Evolutionary conservation across 2,888 invertebrate genomes (phyloP).

Genomic region (Drosophila colorata): DNA sequence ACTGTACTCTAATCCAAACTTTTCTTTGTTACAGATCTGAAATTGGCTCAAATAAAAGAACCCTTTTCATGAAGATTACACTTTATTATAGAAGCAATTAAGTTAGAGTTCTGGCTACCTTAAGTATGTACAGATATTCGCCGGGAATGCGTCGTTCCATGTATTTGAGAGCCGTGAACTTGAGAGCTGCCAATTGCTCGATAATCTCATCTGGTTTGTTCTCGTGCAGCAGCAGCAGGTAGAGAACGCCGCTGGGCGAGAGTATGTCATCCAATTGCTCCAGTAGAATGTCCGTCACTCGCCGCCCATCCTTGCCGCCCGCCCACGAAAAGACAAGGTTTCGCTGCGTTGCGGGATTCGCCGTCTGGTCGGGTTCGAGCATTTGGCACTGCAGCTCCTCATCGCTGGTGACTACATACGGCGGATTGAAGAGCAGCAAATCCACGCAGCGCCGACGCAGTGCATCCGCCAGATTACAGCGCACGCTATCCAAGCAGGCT

Average conservation of each 20-base stretch:
- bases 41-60: not conserved
- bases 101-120: constrained; percentile 86
- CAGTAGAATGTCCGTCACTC: constrained; percentile 92
- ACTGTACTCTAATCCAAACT: not conserved
- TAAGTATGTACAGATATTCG: constrained; percentile 94
- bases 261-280: constrained; percentile 89
- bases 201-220: constrained; percentile 93
- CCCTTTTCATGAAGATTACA: not conserved
- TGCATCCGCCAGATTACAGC: constrained; percentile 88
- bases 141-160: constrained; percentile 92
- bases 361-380: constrained; percentile 1
- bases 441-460: constrained; percentile 89
- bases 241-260: constrained; percentile 92
- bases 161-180: constrained; percentile 88
- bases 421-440: constrained; percentile 97
- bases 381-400: constrained; percentile 87
- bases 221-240: constrained; percentile 94
- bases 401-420: constrained; percentile 96
- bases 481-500: constrained; percentile 88
- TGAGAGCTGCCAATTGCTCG: constrained; percentile 86
- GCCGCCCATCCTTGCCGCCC: constrained; percentile 90
- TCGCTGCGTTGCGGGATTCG: constrained; percentile 29
- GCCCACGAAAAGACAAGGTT: constrained; percentile 88
- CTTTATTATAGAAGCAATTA: constrained; percentile 26
- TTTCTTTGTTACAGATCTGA: not conserved